Percentiles rank a stretch among this genome's conserved stretches.
Conservation (phyloP, 2,797 vertebrate genomes). For the Chanos chanos region DNA sequence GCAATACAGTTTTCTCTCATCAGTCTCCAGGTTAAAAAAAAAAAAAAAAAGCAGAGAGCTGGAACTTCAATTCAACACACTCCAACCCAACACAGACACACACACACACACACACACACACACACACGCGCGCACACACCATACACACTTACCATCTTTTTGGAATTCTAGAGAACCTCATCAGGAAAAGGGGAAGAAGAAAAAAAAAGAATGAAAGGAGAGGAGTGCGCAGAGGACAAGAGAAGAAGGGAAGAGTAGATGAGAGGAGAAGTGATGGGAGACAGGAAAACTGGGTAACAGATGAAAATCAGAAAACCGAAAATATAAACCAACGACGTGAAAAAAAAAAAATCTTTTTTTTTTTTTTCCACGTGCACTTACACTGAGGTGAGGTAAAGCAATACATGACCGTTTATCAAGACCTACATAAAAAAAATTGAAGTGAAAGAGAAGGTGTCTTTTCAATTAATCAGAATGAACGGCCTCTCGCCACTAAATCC, state of each 20-base stretch:
- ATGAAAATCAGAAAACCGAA: not conserved
- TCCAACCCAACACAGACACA: conserved; percentile 54
- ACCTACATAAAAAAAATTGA: no score
- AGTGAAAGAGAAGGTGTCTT: no score
- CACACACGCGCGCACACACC: conserved; percentile 45
- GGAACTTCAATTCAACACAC: no score
- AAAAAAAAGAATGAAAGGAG: conserved; percentile 69
- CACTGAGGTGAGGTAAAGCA: no score
- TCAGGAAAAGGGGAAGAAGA: conserved; percentile 62
- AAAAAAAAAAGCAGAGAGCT: not conserved
- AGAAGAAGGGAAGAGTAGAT: not conserved
- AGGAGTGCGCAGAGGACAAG: conserved; percentile 56
- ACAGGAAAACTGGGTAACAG: not conserved
- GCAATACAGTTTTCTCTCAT: not conserved
- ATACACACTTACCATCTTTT: conserved; percentile 84
- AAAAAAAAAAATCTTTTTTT: no score
- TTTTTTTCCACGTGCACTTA: no score
- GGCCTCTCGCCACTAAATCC: no score
- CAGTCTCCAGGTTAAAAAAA: not conserved
- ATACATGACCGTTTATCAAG: no score
- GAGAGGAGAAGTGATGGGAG: not conserved
- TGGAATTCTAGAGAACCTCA: conserved; percentile 80
- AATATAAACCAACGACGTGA: no score
- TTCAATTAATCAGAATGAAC: no score
- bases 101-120: conserved; percentile 50